phyloP scores from a whole-genome alignment of 2,888 invertebrate genomes.

The Amaurobius ferox region DNA sequence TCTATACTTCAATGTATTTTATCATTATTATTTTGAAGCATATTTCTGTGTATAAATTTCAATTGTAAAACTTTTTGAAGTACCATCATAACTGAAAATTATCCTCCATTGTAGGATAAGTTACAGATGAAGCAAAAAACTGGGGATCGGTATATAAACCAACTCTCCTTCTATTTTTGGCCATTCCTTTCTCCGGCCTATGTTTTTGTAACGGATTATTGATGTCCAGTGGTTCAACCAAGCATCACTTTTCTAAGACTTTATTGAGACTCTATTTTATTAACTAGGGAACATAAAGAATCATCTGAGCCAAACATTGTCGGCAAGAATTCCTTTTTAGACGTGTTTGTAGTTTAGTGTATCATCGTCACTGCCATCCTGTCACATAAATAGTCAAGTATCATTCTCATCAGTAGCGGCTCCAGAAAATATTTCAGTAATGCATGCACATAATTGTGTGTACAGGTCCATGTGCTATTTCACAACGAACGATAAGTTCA shows the following conservation, averaged over 20 bases:
- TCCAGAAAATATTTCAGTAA: background rate
- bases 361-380: constrained; percentile 46
- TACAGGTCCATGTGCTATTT: too few species aligned
- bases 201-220: constrained; percentile 65
- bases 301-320: constrained; percentile 35
- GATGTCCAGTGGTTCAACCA: constrained; percentile 59
- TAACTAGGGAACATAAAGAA: constrained; percentile 42
- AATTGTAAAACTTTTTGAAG: background rate
- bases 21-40: constrained; percentile 17
- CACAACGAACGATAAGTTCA: too few species aligned
- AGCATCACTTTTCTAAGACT: constrained; percentile 67
- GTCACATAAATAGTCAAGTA: constrained; percentile 11
- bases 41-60: constrained; percentile 10
- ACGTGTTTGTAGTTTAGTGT: constrained; percentile 59
- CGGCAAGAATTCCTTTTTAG: constrained; percentile 50
- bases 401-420: background rate
- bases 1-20: background rate
- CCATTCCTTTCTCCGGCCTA: constrained; percentile 59
- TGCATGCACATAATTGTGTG: background rate
- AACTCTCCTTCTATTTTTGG: constrained; percentile 65
- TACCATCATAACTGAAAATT: background rate
- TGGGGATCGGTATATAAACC: constrained; percentile 18
- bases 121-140: background rate
- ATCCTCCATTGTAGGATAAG: background rate
- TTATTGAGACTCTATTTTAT: constrained; percentile 66